phyloP scores from a whole-genome alignment of 2,888 invertebrate genomes.

The Drosophila histrio region DNA sequence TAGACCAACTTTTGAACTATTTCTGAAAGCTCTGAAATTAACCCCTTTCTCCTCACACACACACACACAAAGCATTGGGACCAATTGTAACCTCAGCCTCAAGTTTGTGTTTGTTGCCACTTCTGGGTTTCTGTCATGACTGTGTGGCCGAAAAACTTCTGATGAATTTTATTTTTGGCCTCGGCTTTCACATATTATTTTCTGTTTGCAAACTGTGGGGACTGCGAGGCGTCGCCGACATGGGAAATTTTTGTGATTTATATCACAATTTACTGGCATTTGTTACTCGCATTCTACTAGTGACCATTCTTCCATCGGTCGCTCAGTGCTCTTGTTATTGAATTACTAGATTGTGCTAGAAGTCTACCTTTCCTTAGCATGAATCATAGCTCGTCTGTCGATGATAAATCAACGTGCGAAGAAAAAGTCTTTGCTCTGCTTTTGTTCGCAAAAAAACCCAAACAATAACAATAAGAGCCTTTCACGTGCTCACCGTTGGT shows the following conservation, averaged over 20 bases:
- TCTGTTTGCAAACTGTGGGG: neutral
- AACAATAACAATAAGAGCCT: neutral
- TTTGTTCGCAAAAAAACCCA: slow-evolving; percentile 21
- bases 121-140: slow-evolving; percentile 17
- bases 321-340: slow-evolving; percentile 55
- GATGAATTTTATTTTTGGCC: slow-evolving; percentile 40
- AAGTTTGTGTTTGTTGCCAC: slow-evolving; percentile 39
- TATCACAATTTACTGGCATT: slow-evolving; percentile 76
- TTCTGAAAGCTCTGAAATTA: neutral
- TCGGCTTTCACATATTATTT: slow-evolving; percentile 15
- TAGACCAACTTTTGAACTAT: slow-evolving; percentile 20
- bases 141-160: slow-evolving; percentile 49
- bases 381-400: slow-evolving; percentile 42
- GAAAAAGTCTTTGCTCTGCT: slow-evolving; percentile 55
- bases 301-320: neutral
- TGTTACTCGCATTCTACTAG: slow-evolving; percentile 36
- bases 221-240: slow-evolving; percentile 35
- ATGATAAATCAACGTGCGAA: slow-evolving; percentile 72
- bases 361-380: slow-evolving; percentile 28
- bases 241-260: slow-evolving; percentile 69
- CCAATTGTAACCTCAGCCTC: neutral
- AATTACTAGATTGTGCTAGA: slow-evolving; percentile 63
- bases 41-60: slow-evolving; percentile 5
- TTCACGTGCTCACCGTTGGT: slow-evolving; percentile 41
- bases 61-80: neutral